Evolutionary conservation across 1,140 invertebrate species (phyloP), one percentile per base, ranked within the genome.

Genomic region (Lepidurus apus): DNA sequence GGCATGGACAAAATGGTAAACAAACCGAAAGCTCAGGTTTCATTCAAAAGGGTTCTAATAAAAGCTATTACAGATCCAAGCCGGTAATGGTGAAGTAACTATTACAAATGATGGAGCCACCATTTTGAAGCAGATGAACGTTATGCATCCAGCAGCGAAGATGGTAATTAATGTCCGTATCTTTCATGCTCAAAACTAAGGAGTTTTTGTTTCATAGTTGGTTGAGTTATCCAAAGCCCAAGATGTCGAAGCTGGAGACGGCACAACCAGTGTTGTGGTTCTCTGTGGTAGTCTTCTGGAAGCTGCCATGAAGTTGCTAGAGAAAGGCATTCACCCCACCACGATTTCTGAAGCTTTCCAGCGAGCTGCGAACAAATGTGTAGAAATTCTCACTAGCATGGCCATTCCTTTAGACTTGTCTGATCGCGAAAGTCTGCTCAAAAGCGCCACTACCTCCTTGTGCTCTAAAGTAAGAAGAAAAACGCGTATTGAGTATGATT

Each of bases 41-140:
- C 9, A 43, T 42, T n/a, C 45, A 3, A 6, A 43, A 45, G 34
- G 6, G 24, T 44, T 80, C 65, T 79, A 34, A 76, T 77, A 34
- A 9, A 11, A 78, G 17, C 80, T 82, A 91, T 80, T 81, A 73
- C 75, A 88, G 93, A 99, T 99, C 82, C 98, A 99, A 89, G 89
- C 95, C 74, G 90, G 90, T 17, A 98, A 97, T 88, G 97, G 97
- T 10, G 97, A 98, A 89, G 98, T 99, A 0, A 99, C 97, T 10
- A 99, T 99, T 79, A 99, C 98, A 74, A 99, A 99, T 89, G 98
- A 99, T 90, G 98, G 98, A 80, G 98, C 98, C 42, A 99, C 98
- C 42, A 99, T 99, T 87, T 87, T 99, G 53, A 98, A 99, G 86
- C 93, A 99, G 87, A 99, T 99, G 93, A 96, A 97, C 87, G 96